Conservation (phyloP, 1,140 invertebrate species). For the Trypoxylus dichotomus region DNA sequence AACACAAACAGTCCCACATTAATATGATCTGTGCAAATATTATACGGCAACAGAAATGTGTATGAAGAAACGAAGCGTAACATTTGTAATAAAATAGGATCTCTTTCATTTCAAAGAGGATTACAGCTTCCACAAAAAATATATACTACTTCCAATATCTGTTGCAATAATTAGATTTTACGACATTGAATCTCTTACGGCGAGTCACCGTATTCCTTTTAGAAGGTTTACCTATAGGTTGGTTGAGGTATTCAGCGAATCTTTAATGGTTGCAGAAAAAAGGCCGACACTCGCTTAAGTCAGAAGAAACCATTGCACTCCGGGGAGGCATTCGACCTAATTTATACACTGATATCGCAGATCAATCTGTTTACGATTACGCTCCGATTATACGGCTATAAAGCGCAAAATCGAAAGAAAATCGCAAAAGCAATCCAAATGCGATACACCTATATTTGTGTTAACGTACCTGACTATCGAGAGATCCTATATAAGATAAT, state of each 20-base stretch:
- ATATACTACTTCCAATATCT: neutral
- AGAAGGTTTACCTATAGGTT: neutral
- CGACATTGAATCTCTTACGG: neutral
- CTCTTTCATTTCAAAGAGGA: no score
- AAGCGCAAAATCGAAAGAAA: neutral
- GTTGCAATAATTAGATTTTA: neutral
- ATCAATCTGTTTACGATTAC: conserved; percentile 10
- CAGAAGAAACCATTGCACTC: neutral
- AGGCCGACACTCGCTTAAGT: neutral
- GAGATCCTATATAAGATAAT: neutral
- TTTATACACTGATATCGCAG: neutral
- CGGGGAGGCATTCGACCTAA: neutral
- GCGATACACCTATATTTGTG: neutral
- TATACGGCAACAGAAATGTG: neutral
- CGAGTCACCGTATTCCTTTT: neutral
- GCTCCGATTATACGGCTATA: neutral
- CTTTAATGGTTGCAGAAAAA: conserved; percentile 5
- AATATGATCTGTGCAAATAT: no score
- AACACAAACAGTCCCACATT: no score
- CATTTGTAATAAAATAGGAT: no score
- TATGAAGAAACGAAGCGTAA: neutral
- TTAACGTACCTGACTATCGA: neutral
- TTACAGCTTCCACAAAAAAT: neutral
- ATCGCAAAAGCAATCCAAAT: neutral
- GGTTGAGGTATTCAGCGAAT: neutral